These are phyloP conservation scores for Scophthalmus maximus DNA, from an alignment of 2,113 vertebrate genomes.

Conservation along the genomic window DNA sequence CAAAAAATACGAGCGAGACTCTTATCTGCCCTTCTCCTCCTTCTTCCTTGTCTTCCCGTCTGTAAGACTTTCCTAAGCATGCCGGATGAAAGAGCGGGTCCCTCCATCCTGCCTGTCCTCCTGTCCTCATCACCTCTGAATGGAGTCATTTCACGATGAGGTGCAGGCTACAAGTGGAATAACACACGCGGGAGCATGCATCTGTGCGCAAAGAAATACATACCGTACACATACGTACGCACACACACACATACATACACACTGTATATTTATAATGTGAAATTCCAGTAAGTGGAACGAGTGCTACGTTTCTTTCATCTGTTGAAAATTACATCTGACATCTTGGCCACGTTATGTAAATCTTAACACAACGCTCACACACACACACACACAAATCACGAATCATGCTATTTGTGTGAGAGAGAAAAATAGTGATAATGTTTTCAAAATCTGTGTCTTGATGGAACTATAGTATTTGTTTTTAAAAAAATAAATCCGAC, in stretches of 20 bases:
- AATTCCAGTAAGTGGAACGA: background rate
- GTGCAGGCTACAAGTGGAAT: constrained; percentile 30
- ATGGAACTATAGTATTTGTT: background rate
- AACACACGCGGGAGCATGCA: constrained; percentile 9
- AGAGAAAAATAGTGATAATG: background rate
- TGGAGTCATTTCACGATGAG: constrained; percentile 12
- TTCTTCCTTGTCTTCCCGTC: constrained; percentile 66
- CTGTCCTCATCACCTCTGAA: constrained; percentile 85
- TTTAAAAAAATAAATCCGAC: background rate
- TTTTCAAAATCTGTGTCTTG: too few relatives aligned
- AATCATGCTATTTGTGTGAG: background rate
- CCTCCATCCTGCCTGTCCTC: constrained; percentile 68
- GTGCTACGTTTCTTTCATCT: background rate
- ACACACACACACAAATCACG: constrained; percentile 18
- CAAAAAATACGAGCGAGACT: constrained; percentile 83
- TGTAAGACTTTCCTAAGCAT: constrained; percentile 75
- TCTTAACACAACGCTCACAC: background rate
- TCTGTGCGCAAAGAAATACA: constrained; percentile 17
- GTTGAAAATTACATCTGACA: background rate
- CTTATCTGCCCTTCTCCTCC: constrained; percentile 49
- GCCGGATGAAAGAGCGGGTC: constrained; percentile 83
- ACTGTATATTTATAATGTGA: background rate
- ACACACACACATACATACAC: background rate
- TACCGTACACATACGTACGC: background rate
- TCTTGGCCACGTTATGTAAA: background rate